Base-by-base conservation (phyloP, 2,797 vertebrate species). In the Gymnoscopelus microlampas region DNA sequence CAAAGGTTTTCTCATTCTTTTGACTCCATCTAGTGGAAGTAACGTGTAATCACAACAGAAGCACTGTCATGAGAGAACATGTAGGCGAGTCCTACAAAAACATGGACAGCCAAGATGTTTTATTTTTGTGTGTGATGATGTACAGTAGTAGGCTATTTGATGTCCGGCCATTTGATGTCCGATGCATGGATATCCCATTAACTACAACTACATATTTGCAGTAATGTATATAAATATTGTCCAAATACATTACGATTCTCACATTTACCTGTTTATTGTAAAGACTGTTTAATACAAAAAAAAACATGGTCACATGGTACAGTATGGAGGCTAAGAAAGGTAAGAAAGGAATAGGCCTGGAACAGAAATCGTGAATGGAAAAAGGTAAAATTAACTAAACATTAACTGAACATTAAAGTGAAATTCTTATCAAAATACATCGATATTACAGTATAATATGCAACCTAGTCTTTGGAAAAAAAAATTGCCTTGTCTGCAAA, bases 221-320 rank as follows among this genome's bases (percentile, higher is more conserved):
- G 32, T 35, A 35, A 35, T 35, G 32, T 5, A n/a, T n/a, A n/a
- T n/a, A n/a, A n/a, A 6, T 35, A 35, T 5, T 35, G 0, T 13
- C 48, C 61, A 76, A 4, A 5, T 12, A 73, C 5, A 2, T 35
- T 35, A 39, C 2, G 6, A 39, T 72, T 76, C 81, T 88, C 78
- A 93, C 89, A 89, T 90, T 88, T 86, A 90, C 70, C 81, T 84
- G 87, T 94, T 94, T 92, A 93, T 96, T 96, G 93, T 96, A 96
- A 97, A 97, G 93, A 92, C 94, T 92, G 88, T 96, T 96, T 97
- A 95, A 96, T 97, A 94, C 92, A 96, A 97, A 97, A 96, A 35
- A 44, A 10, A 44, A 10, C 39, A 44, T 89, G 94, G 86, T 86
- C 92, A 92, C 87, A 87, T 93, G 90, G 93, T 94, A 94, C 88